A percentile compares a stretch with the other conserved stretches of the same genome.
Conservation (phyloP, 2,113 vertebrate species). For the Peromyscus maniculatus region DNA sequence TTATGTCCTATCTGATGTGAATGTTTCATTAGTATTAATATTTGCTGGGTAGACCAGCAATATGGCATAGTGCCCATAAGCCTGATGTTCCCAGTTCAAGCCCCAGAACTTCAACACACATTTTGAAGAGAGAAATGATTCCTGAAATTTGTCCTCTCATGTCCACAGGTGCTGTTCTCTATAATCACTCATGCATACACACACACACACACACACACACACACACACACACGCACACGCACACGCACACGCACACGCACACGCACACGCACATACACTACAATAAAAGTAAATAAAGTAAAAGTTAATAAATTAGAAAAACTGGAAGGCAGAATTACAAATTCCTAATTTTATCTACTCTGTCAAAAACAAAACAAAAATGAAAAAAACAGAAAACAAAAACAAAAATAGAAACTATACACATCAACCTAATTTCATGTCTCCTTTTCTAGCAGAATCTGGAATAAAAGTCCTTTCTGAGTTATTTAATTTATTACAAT, state of each 20-base stretch:
- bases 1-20: background rate
- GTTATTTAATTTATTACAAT: background rate
- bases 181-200: background rate
- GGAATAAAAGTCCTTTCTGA: background rate
- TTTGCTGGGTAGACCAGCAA: background rate
- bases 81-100: background rate
- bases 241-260: too few relatives aligned
- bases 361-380: background rate
- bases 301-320: background rate
- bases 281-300: background rate
- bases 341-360: background rate
- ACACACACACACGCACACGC: too few relatives aligned
- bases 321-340: background rate
- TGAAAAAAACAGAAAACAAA: too few relatives aligned
- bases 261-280: background rate
- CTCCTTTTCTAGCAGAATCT: background rate
- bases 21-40: background rate
- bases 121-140: background rate
- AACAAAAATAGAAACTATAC: background rate
- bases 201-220: background rate
- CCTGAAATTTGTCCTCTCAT: background rate
- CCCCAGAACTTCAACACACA: background rate
- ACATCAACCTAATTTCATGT: background rate
- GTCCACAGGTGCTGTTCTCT: accelerated
- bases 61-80: background rate